Evolutionary conservation across 2,113 vertebrate genomes (phyloP), one percentile per base, ranked within the genome.

Genomic region (Gadus chalcogrammus): DNA sequence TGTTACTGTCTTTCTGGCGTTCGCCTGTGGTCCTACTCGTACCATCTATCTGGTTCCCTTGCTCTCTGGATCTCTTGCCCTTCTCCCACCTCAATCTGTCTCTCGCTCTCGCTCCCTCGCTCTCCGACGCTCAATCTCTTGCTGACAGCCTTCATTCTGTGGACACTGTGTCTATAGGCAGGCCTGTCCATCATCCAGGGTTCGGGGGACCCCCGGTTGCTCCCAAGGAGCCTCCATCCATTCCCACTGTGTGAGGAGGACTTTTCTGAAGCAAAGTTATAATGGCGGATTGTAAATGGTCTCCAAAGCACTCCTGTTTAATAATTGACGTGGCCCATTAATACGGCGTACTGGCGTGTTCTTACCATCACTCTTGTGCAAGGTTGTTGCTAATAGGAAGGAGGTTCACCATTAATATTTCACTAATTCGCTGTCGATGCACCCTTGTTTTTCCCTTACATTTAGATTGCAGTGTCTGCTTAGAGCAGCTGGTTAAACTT

Each of bases 221-320:
- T 11, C 5, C 42, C 42, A 48, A 9, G 12, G 42, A 48, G 11
- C 38, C 79, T 85, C 80, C 79, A 78, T 87, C 85, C 84, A 82
- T 82, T 82, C 88, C 87, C 87, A 81, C 80, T 82, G 70, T 83
- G 80, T 79, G 76, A 86, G 81, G 82, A 61, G 22, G 20, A 22
- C 59, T 61, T 61, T 3, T 6, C 59, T 60, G n/a, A 35, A 22
- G 59, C 59, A 20, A 9, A 2, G 42, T 48, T 48, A 13, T 48
- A 48, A 9, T 9, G 42, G 42, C 59, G 22, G 6, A 22, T 61
- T 61, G 59, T 61, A 3, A 18, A 61, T 18, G 59, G 59, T 20
- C 59, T 18, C 59, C n/a, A 61, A 61, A 61, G 59, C 22, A 20
- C 22, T 20, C 2, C n/a, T 17, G 20, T 15, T 61, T 18, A 61